Conservation (phyloP, 2,888 invertebrate genomes). For the Pedicia rivosa region DNA sequence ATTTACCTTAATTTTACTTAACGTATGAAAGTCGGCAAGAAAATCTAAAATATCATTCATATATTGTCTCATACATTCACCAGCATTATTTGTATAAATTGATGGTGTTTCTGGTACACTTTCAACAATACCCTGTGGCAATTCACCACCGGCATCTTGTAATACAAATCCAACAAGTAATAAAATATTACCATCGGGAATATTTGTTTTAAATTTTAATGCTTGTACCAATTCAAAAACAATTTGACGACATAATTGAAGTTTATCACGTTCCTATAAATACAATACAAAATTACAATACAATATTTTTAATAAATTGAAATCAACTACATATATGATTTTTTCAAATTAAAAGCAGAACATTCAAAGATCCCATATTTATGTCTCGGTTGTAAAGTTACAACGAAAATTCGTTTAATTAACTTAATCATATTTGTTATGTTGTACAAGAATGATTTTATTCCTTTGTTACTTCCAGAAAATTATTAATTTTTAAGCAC, state of each 20-base stretch:
- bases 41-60: conserved; percentile 88
- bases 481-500: too few species aligned
- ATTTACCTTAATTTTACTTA: conserved; percentile 86
- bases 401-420: too few species aligned
- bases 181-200: conserved; percentile 89
- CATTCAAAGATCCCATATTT: conserved; percentile 10
- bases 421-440: too few species aligned
- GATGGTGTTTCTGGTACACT: conserved; percentile 33
- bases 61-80: conserved; percentile 87
- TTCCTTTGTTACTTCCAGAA: too few species aligned
- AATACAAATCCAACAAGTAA: conserved; percentile 75
- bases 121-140: conserved; percentile 58
- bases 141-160: conserved; percentile 81
- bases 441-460: too few species aligned
- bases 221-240: conserved; percentile 92
- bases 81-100: conserved; percentile 61
- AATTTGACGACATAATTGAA: conserved; percentile 77
- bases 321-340: too few species aligned
- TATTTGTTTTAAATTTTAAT: conserved; percentile 82
- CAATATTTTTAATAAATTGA: too few species aligned
- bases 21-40: conserved; percentile 87
- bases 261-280: conserved; percentile 69
- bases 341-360: background rate
- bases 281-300: conserved; percentile 15
- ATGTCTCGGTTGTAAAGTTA: too few species aligned